Base-by-base conservation (phyloP, 2,888 invertebrate genomes). In the Oegoconia quadripuncta region DNA sequence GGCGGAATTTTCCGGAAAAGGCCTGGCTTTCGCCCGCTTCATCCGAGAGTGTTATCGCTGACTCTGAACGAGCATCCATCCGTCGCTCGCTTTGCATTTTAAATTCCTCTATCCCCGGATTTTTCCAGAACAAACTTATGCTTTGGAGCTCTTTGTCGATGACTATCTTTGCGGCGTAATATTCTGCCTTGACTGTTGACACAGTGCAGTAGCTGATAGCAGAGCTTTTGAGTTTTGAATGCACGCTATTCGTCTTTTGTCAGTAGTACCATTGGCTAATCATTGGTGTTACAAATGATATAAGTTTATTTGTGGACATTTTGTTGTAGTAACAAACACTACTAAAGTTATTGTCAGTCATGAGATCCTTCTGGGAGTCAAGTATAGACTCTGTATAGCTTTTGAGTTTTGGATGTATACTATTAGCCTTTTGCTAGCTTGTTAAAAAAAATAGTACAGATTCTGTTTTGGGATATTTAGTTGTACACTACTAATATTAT, bases 41-140 rank as follows among this genome's bases (percentile, higher is more conserved):
- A 67, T 60, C 65, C 64, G 63, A 62, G n/a, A n/a, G 65, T 64
- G 61, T 69, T 69, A 71, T 66, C 66, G 55, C 58, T 50, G 50
- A n/a, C n/a, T n/a, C n/a, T n/a, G 39, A 50, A 43, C 48, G 50
- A 44, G 49, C 56, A 53, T 44, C 59, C 63, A 51, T 52, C 61
- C 60, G 60, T 55, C 60, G 52, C 57, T 52, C 58, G 64, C 51
- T 58, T 64, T 55, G 52, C 61, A 74, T 74, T 76, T 75, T 56
- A 74, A 74, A 72, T 75, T 72, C 64, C 67, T 71, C 71, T 69
- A 64, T 54, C 60, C 56, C 48, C 63, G 59, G 48, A 66, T 63
- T 70, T 60, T 58, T 48, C 52, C 51, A 55, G 55, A 52, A n/a
- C 53, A 48, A 66, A 64, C 59, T 69, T 60, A 38, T 44, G 40